phyloP scores from a whole-genome alignment of 1,140 invertebrate genomes.

The Drosophila bipectinata region DNA sequence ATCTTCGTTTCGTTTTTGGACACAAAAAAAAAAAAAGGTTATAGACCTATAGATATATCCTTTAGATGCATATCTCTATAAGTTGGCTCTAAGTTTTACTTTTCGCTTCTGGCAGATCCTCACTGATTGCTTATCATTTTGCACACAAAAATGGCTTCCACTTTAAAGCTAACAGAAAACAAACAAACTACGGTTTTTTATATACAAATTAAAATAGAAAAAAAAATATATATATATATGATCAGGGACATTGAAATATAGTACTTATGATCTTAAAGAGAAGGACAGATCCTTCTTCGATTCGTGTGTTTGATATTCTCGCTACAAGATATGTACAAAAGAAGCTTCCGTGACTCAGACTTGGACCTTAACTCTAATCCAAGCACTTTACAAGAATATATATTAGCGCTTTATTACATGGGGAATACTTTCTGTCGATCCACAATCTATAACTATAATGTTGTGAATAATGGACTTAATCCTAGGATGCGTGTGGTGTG shows the following conservation, averaged over 20 bases:
- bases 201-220: slow-evolving; percentile 34
- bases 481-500: slow-evolving; percentile 11
- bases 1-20: background rate
- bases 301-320: background rate
- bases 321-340: slow-evolving; percentile 53
- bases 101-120: slow-evolving; percentile 49
- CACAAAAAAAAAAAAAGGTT: slow-evolving; percentile 22
- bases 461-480: slow-evolving; percentile 28
- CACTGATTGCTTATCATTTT: slow-evolving; percentile 7
- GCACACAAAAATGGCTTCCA: slow-evolving; percentile 62
- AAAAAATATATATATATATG: background rate
- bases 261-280: background rate
- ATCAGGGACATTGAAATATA: background rate
- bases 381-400: slow-evolving; percentile 26
- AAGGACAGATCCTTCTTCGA: background rate
- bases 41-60: slow-evolving; percentile 2
- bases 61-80: background rate
- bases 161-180: slow-evolving; percentile 59
- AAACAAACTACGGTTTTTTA: slow-evolving; percentile 27
- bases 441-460: background rate
- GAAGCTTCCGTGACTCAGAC: slow-evolving; percentile 26
- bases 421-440: slow-evolving; percentile 32
- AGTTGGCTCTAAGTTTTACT: slow-evolving; percentile 42
- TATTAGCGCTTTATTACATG: slow-evolving; percentile 17
- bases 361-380: slow-evolving; percentile 20